Conservation (phyloP, 1,140 invertebrate species). For the Ganaspis sp. region DNA sequence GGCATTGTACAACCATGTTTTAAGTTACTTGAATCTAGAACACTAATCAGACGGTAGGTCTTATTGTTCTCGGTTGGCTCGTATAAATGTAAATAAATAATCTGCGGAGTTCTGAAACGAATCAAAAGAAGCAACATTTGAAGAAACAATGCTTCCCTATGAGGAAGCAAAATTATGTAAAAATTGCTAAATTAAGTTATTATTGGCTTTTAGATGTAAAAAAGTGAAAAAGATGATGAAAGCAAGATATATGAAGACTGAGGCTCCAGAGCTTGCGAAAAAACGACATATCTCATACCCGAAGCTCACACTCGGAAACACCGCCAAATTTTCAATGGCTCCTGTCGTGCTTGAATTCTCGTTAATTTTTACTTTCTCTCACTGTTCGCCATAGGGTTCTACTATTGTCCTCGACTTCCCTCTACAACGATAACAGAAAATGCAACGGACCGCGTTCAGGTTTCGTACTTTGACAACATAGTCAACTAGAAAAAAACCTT, state of each 20-base stretch:
- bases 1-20: no score
- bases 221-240: conserved; percentile 44
- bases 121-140: no score
- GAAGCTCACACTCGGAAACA: conserved; percentile 60
- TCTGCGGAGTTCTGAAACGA: no score
- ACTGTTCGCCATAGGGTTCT: conserved; percentile 68
- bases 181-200: no score
- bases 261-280: conserved; percentile 31
- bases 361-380: conserved; percentile 76
- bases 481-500: conserved; percentile 40
- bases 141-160: no score
- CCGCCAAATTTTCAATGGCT: conserved; percentile 73
- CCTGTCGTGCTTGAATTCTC: conserved; percentile 74
- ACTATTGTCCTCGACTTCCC: conserved; percentile 69
- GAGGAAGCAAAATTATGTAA: not conserved
- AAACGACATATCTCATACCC: conserved; percentile 47
- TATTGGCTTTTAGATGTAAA: not conserved
- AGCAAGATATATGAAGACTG: conserved; percentile 32
- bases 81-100: no score
- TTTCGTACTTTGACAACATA: conserved; percentile 50
- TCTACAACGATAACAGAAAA: conserved; percentile 74
- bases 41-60: no score
- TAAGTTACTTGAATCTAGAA: no score
- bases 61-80: no score
- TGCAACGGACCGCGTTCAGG: conserved; percentile 67